Conservation (phyloP, 1,140 invertebrate species). For the Drosophila pallidifrons region DNA sequence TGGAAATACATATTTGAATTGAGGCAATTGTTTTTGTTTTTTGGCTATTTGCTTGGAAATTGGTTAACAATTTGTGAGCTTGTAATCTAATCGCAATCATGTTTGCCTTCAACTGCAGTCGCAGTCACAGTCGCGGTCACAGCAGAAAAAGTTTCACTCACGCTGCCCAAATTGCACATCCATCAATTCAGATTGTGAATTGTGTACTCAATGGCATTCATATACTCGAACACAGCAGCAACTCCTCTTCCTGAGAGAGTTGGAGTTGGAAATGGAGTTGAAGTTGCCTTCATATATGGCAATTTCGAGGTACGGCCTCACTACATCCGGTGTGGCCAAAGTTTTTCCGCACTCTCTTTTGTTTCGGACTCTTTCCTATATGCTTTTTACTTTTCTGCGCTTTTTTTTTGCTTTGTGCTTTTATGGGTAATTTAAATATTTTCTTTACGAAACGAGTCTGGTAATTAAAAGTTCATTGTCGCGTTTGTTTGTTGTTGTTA, state of each 20-base stretch:
- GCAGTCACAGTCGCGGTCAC: too few species aligned
- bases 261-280: neutral
- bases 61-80: slow-evolving; percentile 3
- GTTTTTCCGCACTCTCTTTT: slow-evolving; percentile 48
- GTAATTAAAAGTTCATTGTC: slow-evolving; percentile 79
- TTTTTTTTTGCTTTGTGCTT: slow-evolving; percentile 23
- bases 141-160: too few species aligned
- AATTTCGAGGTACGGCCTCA: slow-evolving; percentile 16
- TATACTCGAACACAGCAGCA: neutral
- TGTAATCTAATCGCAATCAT: slow-evolving; percentile 15
- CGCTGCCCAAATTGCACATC: slow-evolving; percentile 15
- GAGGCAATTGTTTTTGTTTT: too few species aligned
- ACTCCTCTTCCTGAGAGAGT: slow-evolving; percentile 28
- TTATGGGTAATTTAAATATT: slow-evolving; percentile 51
- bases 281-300: neutral
- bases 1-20: too few species aligned
- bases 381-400: slow-evolving; percentile 12
- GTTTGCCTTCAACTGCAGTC: neutral
- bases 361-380: slow-evolving; percentile 12
- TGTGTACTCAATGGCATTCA: too few species aligned
- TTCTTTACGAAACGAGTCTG: slow-evolving; percentile 66
- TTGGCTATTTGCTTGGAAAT: neutral
- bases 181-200: slow-evolving; percentile 7
- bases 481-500: slow-evolving; percentile 20
- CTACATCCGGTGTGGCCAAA: slow-evolving; percentile 43